Evolutionary conservation across 2,113 vertebrate genomes (phyloP).

Genomic region (Pygoscelis adeliae): DNA sequence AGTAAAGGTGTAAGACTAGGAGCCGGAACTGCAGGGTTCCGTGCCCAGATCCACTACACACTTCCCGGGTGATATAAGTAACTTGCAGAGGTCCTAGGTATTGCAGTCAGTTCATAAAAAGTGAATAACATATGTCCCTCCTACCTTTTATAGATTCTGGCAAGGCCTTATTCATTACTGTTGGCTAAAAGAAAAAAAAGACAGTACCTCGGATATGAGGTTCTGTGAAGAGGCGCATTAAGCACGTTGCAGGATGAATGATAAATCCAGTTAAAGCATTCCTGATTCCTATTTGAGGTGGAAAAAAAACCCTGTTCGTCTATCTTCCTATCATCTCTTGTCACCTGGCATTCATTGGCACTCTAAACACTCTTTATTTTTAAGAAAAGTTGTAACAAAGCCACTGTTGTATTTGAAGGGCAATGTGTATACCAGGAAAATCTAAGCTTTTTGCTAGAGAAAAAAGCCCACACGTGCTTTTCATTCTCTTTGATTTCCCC

Average conservation of each 20-base stretch:
- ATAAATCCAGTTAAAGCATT: neutral
- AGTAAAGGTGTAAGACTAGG: neutral
- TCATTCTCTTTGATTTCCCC: neutral
- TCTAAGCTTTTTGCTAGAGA: neutral
- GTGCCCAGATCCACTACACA: neutral
- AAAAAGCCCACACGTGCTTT: neutral
- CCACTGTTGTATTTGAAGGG: neutral
- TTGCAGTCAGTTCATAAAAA: neutral
- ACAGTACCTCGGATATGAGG: neutral
- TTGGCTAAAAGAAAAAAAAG: neutral
- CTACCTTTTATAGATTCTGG: neutral
- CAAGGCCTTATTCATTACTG: neutral
- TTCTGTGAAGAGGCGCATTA: neutral
- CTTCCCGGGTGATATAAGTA: neutral
- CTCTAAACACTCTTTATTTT: neutral
- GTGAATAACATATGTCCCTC: neutral
- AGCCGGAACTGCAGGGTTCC: neutral
- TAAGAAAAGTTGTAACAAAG: neutral
- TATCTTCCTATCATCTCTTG: neutral
- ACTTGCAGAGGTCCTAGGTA: neutral
- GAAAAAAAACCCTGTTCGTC: neutral
- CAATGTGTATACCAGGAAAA: neutral
- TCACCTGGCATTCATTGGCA: neutral
- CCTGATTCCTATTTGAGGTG: neutral
- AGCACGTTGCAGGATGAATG: neutral